A percentile compares a stretch with the other conserved stretches of the same genome.
phyloP scores from a whole-genome alignment of 2,113 vertebrate genomes.

The Nothocercus julius region DNA sequence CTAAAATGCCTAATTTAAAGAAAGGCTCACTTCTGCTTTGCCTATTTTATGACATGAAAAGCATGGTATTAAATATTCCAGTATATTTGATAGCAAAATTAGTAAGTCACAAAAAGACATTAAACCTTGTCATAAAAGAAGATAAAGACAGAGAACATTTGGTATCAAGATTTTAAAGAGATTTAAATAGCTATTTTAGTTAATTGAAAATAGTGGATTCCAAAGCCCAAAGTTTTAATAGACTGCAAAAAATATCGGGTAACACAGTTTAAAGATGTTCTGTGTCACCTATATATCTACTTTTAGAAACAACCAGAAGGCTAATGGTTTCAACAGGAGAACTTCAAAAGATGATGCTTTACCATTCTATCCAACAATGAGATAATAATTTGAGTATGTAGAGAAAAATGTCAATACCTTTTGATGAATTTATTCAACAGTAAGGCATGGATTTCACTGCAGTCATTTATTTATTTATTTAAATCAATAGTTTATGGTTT shows the following conservation, averaged over 20 bases:
- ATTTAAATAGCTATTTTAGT: background rate
- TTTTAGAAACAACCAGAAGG: background rate
- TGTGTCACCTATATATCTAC: background rate
- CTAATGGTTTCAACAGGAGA: background rate
- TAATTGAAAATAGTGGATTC: background rate
- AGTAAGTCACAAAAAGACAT: background rate
- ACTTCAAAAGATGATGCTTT: background rate
- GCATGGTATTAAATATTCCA: background rate
- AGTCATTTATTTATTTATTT: background rate
- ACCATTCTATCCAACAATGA: constrained; percentile 7
- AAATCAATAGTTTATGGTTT: background rate
- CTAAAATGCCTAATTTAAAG: constrained; percentile 33
- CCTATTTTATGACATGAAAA: constrained; percentile 6
- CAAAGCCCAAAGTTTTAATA: constrained; percentile 6
- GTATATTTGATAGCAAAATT: background rate
- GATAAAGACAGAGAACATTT: background rate
- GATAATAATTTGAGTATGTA: background rate
- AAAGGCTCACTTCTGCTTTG: background rate
- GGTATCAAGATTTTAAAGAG: background rate
- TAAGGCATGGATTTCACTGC: constrained; percentile 46
- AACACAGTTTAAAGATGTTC: background rate
- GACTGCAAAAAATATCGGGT: background rate
- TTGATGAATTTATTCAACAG: constrained; percentile 32
- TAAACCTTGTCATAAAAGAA: constrained; percentile 5
- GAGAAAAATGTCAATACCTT: constrained; percentile 17